A percentile compares a stretch with the other conserved stretches of the same genome.
These are phyloP conservation scores for Drosophila maculinotata DNA, from an alignment of 2,888 invertebrate genomes.

Conservation along the genomic window DNA sequence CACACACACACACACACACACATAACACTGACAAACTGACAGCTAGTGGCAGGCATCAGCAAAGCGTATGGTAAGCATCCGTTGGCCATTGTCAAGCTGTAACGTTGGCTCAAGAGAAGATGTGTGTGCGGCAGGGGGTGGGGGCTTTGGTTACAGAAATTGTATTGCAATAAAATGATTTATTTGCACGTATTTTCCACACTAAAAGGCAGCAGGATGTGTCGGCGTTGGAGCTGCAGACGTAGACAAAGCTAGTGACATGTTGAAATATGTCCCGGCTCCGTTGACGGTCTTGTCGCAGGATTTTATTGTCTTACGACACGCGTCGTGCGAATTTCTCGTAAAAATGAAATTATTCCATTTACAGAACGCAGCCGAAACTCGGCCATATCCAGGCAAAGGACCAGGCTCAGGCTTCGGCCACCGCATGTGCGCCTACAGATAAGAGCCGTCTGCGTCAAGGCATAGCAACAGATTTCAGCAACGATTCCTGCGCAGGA, in stretches of 20 bases:
- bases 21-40: slow-evolving; percentile 34
- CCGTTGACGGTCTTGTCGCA: slow-evolving; percentile 38
- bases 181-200: slow-evolving; percentile 64
- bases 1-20: slow-evolving; percentile 11
- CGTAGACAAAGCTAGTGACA: slow-evolving; percentile 48
- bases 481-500: slow-evolving; percentile 12
- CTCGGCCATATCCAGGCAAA: slow-evolving; percentile 15
- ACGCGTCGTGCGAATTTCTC: slow-evolving; percentile 60
- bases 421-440: slow-evolving; percentile 48
- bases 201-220: slow-evolving; percentile 6
- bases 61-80: slow-evolving; percentile 52
- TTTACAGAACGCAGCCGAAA: slow-evolving; percentile 53
- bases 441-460: slow-evolving; percentile 56
- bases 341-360: slow-evolving; percentile 75
- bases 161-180: slow-evolving; percentile 78
- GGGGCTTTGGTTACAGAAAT: slow-evolving; percentile 35
- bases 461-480: slow-evolving; percentile 64
- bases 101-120: neutral
- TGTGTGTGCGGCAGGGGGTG: neutral
- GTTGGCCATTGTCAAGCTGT: slow-evolving; percentile 36
- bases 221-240: neutral
- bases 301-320: slow-evolving; percentile 70
- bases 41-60: slow-evolving; percentile 19
- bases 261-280: slow-evolving; percentile 51
- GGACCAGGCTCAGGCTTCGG: slow-evolving; percentile 2